phyloP scores from a whole-genome alignment of 2,797 vertebrate genomes.

The Helicolenus hilgendorfi region DNA sequence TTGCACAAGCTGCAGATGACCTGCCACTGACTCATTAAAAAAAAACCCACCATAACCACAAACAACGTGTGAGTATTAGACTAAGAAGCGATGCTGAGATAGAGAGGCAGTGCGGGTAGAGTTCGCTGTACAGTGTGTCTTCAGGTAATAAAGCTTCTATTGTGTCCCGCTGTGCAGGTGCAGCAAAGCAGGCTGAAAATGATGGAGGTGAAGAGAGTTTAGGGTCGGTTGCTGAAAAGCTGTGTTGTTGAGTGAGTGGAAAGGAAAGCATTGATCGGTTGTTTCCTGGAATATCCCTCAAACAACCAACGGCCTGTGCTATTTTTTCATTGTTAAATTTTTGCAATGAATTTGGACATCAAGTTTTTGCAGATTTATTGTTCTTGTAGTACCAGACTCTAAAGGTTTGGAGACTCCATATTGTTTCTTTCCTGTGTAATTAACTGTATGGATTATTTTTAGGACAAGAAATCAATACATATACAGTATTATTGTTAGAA shows the following conservation, averaged over 20 bases:
- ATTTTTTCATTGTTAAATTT: no score
- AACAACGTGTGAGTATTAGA: slow-evolving; percentile 7
- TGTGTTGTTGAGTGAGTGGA: slow-evolving; percentile 43
- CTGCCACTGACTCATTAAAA: slow-evolving; percentile 25
- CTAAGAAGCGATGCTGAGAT: neutral
- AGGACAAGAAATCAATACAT: neutral
- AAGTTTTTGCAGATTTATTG: neutral
- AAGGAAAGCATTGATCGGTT: neutral
- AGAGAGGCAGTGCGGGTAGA: neutral
- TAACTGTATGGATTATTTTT: neutral
- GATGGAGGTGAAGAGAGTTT: neutral
- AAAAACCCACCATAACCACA: neutral
- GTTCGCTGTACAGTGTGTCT: neutral
- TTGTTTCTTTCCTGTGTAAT: neutral
- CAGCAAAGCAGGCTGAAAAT: neutral
- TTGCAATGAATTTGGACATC: no score
- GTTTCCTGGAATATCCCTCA: neutral
- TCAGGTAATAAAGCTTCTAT: slow-evolving; percentile 6
- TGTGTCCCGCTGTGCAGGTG: slow-evolving; percentile 24
- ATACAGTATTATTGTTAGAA: neutral
- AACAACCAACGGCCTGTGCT: neutral
- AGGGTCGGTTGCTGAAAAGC: neutral
- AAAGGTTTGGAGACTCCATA: neutral
- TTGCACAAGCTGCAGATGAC: slow-evolving; percentile 11
- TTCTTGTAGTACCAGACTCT: neutral